Evolutionary conservation across 1,140 invertebrate species (phyloP).

Genomic region (Brachionus sp.): DNA sequence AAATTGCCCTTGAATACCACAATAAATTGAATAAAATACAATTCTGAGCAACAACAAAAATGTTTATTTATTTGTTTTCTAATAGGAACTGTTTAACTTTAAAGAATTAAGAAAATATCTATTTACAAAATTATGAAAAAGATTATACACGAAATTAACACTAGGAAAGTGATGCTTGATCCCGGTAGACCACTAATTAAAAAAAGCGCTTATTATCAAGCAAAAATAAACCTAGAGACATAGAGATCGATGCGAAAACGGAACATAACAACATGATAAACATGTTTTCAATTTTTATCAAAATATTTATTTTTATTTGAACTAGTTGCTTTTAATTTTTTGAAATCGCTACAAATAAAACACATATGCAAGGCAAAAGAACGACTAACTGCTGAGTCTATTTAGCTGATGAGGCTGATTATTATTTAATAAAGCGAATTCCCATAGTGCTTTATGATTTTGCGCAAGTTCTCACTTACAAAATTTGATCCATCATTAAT

Average conservation of each 20-base stretch:
- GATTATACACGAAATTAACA: not conserved
- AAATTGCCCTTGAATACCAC: no score
- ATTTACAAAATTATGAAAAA: not conserved
- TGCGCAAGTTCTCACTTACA: not conserved
- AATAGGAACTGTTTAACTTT: not conserved
- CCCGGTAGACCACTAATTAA: not conserved
- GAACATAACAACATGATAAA: slow-evolving; percentile 11
- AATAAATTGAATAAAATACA: no score
- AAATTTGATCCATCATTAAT: slow-evolving; percentile 19
- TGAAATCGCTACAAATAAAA: not conserved
- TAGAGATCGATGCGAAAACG: not conserved
- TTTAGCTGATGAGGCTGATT: not conserved
- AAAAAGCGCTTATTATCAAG: not conserved
- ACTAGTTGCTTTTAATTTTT: not conserved
- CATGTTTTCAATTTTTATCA: slow-evolving; percentile 6
- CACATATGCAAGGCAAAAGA: not conserved
- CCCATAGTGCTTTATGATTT: not conserved
- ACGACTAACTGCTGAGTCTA: not conserved
- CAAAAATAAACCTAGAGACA: not conserved
- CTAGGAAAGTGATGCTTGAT: not conserved
- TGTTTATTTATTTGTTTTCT: no score
- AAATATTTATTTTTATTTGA: slow-evolving; percentile 33
- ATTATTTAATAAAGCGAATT: slow-evolving; percentile 2
- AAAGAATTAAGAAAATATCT: not conserved
- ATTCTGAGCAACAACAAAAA: no score